Evolutionary conservation across 2,888 invertebrate genomes (phyloP).

Genomic region (Timema podura): DNA sequence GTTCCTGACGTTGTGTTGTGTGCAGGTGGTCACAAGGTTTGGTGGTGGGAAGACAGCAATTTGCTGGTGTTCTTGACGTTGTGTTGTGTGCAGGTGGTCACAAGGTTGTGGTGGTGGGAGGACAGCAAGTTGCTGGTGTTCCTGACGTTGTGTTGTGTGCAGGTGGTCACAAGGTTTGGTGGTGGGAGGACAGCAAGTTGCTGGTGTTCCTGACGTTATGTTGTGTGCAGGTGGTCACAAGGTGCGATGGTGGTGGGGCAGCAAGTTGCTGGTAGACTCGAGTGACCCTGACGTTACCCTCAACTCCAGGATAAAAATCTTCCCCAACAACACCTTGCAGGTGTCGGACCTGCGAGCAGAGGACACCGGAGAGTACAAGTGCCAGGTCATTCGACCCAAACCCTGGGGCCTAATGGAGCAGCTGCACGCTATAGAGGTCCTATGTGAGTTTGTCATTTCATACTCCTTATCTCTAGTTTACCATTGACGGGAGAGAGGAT

Average conservation of each 20-base stretch:
- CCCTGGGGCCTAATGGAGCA: slow-evolving; percentile 68
- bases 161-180: background rate
- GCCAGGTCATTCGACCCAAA: slow-evolving; percentile 60
- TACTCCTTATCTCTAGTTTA: too few species aligned
- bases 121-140: too few species aligned
- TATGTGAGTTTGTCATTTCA: slow-evolving; percentile 55
- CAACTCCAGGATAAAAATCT: slow-evolving; percentile 57
- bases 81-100: too few species aligned
- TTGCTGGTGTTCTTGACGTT: too few species aligned
- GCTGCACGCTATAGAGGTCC: slow-evolving; percentile 71
- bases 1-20: too few species aligned
- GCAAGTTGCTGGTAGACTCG: slow-evolving; percentile 59
- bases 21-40: too few species aligned
- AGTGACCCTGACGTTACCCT: slow-evolving; percentile 46
- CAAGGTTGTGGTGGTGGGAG: too few species aligned
- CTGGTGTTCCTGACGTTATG: too few species aligned
- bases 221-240: slow-evolving; percentile 44
- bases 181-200: background rate
- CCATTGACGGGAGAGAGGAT: too few species aligned
- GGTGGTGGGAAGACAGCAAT: too few species aligned
- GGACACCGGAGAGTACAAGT: slow-evolving; percentile 65
- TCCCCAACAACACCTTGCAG: slow-evolving; percentile 68
- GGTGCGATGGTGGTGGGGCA: slow-evolving; percentile 69
- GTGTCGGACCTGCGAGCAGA: slow-evolving; percentile 52
- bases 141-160: too few species aligned